Evolutionary conservation across 2,797 vertebrate genomes (phyloP).

Genomic region (Pipistrellus kuhlii): DNA sequence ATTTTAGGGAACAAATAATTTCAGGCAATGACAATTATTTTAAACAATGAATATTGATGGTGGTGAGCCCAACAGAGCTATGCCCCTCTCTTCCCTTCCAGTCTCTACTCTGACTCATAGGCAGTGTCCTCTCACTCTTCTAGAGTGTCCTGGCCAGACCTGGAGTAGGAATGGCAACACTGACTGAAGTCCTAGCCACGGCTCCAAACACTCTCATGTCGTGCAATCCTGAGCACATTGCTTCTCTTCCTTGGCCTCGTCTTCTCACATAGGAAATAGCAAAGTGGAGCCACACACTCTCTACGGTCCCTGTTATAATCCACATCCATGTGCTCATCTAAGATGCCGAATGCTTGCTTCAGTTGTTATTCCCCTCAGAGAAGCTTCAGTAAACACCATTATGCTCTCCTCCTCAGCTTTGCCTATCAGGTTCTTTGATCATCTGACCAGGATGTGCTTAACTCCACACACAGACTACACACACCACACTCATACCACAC

Average conservation of each 20-base stretch:
- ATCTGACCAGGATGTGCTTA: too few species aligned
- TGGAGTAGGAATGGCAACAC: background rate
- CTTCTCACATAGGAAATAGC: background rate
- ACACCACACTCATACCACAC: background rate
- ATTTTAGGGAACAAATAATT: constrained; percentile 53
- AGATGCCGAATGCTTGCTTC: background rate
- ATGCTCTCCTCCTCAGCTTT: background rate
- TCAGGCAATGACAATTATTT: constrained; percentile 2
- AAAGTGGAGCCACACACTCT: background rate
- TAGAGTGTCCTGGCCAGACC: background rate
- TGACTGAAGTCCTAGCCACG: background rate
- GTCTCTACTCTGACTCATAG: rapidly evolving
- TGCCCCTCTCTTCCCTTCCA: background rate
- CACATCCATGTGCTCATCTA: background rate
- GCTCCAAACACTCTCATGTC: background rate
- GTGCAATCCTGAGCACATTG: rapidly evolving
- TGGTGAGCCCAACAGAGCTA: rapidly evolving
- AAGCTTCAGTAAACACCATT: background rate
- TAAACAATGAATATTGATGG: background rate
- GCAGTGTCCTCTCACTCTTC: background rate
- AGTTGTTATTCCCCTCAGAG: background rate
- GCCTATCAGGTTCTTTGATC: background rate
- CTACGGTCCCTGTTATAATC: background rate
- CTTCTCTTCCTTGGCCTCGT: background rate
- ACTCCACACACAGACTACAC: background rate